Percentiles rank a stretch among this genome's conserved stretches.
phyloP scores from a whole-genome alignment of 2,113 vertebrate species.

The Apodemus sylvaticus region DNA sequence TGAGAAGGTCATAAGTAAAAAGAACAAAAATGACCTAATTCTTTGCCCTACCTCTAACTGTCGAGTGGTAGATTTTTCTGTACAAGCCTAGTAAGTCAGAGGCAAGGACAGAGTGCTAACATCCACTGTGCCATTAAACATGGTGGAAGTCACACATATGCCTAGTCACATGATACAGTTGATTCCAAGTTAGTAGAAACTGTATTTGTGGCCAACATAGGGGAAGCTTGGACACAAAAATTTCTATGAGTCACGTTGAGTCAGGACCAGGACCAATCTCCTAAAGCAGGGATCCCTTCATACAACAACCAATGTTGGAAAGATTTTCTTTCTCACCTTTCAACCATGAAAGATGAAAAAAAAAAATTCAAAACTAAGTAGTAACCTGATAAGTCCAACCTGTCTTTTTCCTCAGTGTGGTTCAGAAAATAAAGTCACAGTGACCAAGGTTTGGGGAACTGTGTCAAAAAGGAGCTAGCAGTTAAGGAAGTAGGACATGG shows the following conservation, averaged over 20 bases:
- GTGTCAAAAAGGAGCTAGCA: neutral
- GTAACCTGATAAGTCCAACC: neutral
- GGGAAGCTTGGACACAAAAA: constrained; percentile 28
- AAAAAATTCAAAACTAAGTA: neutral
- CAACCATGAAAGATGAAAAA: neutral
- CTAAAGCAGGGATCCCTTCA: neutral
- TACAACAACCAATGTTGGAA: constrained; percentile 66
- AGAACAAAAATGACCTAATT: constrained; percentile 1
- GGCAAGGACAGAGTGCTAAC: neutral
- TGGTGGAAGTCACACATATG: constrained; percentile 57
- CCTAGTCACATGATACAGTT: constrained; percentile 48
- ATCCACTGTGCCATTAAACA: neutral
- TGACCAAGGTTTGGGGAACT: neutral
- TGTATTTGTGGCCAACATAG: neutral
- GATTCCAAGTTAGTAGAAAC: constrained; percentile 71
- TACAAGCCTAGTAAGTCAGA: neutral
- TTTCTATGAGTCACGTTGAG: constrained; percentile 4
- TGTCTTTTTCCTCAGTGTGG: neutral
- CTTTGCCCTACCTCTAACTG: neutral
- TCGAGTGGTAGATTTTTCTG: neutral
- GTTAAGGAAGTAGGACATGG: neutral
- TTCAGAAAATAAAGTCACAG: constrained; percentile 35
- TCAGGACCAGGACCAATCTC: neutral
- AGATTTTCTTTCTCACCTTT: constrained; percentile 70
- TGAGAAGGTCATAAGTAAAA: neutral